Percentiles rank a stretch among this genome's conserved stretches.
phyloP scores from a whole-genome alignment of 2,797 vertebrate species.

The Pogoniulus pusillus region DNA sequence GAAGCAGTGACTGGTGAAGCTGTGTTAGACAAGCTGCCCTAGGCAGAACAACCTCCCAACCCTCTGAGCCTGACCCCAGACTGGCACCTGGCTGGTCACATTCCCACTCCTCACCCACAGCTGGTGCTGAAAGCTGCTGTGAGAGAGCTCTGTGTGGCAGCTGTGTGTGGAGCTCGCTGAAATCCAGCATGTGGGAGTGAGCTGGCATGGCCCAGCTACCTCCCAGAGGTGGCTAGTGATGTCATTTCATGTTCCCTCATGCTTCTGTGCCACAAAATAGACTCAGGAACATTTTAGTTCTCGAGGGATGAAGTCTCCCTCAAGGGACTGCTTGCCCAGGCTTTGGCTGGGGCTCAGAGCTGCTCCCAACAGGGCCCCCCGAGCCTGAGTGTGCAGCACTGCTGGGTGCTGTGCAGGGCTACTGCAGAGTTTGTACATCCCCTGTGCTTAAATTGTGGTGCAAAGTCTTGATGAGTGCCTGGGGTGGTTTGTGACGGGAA shows the following conservation, averaged over 20 bases:
- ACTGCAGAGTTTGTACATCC: neutral
- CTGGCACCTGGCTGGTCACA: neutral
- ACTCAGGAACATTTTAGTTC: neutral
- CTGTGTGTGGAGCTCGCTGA: neutral
- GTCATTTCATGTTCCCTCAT: fast-evolving
- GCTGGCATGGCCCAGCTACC: neutral
- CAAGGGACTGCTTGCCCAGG: neutral
- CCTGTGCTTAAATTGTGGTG: neutral
- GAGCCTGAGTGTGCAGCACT: fast-evolving
- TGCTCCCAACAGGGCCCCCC: neutral
- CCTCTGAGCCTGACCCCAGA: fast-evolving
- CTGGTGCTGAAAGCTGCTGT: neutral
- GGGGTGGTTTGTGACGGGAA: neutral
- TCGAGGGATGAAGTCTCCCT: neutral
- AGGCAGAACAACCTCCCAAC: neutral
- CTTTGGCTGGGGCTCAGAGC: neutral
- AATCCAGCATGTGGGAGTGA: neutral
- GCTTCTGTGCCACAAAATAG: neutral
- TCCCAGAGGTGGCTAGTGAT: neutral
- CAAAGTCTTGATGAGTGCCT: fast-evolving
- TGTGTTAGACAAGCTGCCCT: neutral
- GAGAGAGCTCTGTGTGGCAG: neutral
- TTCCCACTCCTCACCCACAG: fast-evolving
- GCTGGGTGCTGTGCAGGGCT: neutral
- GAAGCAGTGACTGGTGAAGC: neutral